These are phyloP conservation scores for Caenorhabditis parvicauda DNA, from an alignment of 2,888 invertebrate species.

Conservation along the genomic window DNA sequence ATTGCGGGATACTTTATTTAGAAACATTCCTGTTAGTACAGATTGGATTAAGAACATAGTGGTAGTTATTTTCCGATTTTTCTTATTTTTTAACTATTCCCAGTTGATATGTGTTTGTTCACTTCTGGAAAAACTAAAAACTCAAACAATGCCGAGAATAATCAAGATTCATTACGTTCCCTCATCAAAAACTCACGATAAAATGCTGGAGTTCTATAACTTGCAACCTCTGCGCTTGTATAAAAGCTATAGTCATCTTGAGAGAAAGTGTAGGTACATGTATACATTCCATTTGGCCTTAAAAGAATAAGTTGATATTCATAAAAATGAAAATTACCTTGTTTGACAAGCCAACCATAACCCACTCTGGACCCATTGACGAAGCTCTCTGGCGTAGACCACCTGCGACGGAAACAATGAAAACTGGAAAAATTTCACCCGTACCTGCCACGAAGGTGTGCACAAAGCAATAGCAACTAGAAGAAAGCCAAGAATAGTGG, in stretches of 20 bases:
- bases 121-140: neutral
- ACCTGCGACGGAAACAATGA: conserved; percentile 21
- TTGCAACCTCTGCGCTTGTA: conserved; percentile 50
- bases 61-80: conserved; percentile 8
- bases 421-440: neutral
- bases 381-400: conserved; percentile 51
- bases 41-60: too few relatives aligned
- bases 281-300: conserved; percentile 58
- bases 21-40: too few relatives aligned
- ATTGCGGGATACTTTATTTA: too few relatives aligned
- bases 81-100: too few relatives aligned
- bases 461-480: conserved; percentile 45
- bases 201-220: conserved; percentile 57
- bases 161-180: too few relatives aligned
- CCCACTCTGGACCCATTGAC: conserved; percentile 60
- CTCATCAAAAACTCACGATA: conserved; percentile 41
- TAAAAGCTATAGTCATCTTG: conserved; percentile 55
- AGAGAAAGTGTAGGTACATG: conserved; percentile 59
- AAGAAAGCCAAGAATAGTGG: conserved; percentile 49
- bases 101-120: too few relatives aligned
- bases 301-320: conserved; percentile 6
- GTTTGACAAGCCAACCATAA: conserved; percentile 60
- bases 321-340: conserved; percentile 21
- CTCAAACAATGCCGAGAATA: too few relatives aligned
- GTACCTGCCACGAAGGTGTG: conserved; percentile 51